Evolutionary conservation across 2,888 invertebrate genomes (phyloP).

Genomic region (Xanthia icteritia): DNA sequence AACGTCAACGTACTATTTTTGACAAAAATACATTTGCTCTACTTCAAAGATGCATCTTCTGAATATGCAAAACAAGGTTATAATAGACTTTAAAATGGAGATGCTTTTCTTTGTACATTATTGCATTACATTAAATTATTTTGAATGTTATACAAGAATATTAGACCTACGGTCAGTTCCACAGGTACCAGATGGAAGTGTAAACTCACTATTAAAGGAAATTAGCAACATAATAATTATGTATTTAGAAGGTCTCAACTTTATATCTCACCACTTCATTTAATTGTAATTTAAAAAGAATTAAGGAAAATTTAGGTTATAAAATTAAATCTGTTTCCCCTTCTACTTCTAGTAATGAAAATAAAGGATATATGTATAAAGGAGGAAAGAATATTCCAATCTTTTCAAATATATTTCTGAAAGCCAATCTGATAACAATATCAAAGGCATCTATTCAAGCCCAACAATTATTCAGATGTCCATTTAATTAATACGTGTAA

Average conservation of each 20-base stretch:
- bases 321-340: background rate
- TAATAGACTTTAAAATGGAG: no score
- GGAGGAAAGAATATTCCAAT: background rate
- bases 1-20: no score
- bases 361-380: no score
- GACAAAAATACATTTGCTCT: no score
- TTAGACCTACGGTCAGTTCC: background rate
- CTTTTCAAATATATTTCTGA: background rate
- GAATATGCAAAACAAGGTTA: no score
- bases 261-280: background rate
- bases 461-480: constrained; percentile 46
- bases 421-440: background rate
- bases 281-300: no score
- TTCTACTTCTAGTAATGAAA: background rate
- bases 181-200: background rate
- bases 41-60: no score
- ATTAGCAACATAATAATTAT: background rate
- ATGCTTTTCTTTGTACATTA: background rate
- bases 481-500: constrained; percentile 63
- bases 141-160: background rate
- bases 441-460: background rate
- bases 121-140: background rate
- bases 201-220: background rate
- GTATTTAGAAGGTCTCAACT: no score
- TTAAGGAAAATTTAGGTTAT: no score